A percentile compares a stretch with the other conserved stretches of the same genome.
Evolutionary conservation across 2,888 invertebrate species (phyloP).

Genomic region (Nycteola revayana): DNA sequence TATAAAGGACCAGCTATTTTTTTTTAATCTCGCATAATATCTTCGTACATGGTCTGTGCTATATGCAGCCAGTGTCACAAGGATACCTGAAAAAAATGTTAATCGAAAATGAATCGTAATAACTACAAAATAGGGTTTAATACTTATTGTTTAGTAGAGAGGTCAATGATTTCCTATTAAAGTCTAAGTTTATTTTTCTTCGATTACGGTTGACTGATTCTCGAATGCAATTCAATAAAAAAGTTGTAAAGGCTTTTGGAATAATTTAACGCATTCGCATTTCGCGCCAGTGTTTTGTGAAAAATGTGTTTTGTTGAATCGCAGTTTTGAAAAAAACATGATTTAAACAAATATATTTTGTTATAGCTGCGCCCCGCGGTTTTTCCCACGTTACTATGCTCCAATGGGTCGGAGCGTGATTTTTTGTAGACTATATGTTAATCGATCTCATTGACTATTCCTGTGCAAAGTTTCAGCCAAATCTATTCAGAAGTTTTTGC

Average conservation of each 20-base stretch:
- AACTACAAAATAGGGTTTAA: background rate
- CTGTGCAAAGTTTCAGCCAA: too few relatives aligned
- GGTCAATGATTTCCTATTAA: constrained; percentile 30
- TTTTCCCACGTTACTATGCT: too few relatives aligned
- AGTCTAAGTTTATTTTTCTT: constrained; percentile 25
- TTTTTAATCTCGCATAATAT: constrained; percentile 48
- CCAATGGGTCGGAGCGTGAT: too few relatives aligned
- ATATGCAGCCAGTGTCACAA: constrained; percentile 53
- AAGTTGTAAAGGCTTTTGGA: constrained; percentile 1
- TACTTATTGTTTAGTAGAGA: constrained; percentile 1
- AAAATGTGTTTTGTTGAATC: too few relatives aligned
- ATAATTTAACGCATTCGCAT: too few relatives aligned
- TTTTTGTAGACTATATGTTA: too few relatives aligned
- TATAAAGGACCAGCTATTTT: constrained; percentile 47
- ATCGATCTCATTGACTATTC: too few relatives aligned
- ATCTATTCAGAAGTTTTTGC: too few relatives aligned
- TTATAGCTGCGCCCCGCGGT: too few relatives aligned
- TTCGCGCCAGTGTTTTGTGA: too few relatives aligned
- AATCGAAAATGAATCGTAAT: constrained; percentile 15
- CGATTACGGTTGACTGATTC: constrained; percentile 35
- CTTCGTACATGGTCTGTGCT: constrained; percentile 59
- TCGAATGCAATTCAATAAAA: constrained; percentile 33
- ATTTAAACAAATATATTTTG: too few relatives aligned
- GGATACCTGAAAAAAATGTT: constrained; percentile 23
- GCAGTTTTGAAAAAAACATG: too few relatives aligned